Conservation (phyloP, 2,113 vertebrate species). For the Cynoglossus semilaevis region DNA sequence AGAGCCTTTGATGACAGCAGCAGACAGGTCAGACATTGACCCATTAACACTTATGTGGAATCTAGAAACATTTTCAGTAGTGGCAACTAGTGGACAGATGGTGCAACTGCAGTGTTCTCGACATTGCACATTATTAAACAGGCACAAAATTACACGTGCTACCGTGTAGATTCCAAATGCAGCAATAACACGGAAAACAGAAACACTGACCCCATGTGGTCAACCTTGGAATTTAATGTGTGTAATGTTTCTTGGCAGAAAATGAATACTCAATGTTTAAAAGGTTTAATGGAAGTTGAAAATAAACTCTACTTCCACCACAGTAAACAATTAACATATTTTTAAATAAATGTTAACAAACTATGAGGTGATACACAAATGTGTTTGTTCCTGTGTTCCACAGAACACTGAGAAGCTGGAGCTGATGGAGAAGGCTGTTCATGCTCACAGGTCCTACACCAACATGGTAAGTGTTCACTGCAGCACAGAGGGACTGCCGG, state of each 20-base stretch:
- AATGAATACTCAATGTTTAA: too few relatives aligned
- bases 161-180: too few relatives aligned
- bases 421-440: conserved; percentile 82
- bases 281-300: too few relatives aligned
- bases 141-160: too few relatives aligned
- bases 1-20: conserved; percentile 79
- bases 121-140: too few relatives aligned
- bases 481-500: background rate
- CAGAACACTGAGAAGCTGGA: conserved; percentile 85
- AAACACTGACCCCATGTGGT: too few relatives aligned
- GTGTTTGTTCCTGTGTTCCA: conserved; percentile 14
- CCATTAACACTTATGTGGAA: too few relatives aligned
- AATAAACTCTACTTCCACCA: too few relatives aligned
- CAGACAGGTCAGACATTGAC: conserved; percentile 72
- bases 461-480: conserved; percentile 79
- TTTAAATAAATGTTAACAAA: background rate
- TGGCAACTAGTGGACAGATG: background rate
- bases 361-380: background rate
- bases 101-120: background rate
- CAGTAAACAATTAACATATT: too few relatives aligned
- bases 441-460: conserved; percentile 83
- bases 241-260: too few relatives aligned
- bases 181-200: too few relatives aligned
- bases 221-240: too few relatives aligned
- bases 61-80: background rate